phyloP scores from a whole-genome alignment of 2,113 vertebrate genomes.

The Cisticola juncidis region DNA sequence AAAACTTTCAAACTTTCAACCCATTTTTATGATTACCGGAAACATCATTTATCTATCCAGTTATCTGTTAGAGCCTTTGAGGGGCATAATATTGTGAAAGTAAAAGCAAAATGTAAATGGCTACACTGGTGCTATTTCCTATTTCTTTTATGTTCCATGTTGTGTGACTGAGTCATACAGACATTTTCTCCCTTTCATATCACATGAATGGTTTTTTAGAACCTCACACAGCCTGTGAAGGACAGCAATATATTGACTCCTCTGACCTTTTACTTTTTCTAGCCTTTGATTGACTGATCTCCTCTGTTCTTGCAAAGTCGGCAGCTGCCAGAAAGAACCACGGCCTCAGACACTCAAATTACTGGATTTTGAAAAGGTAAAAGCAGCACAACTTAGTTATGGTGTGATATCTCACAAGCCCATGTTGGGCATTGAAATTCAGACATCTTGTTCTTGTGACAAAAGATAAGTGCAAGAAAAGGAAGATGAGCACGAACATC shows the following conservation, averaged over 20 bases:
- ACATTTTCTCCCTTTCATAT: neutral
- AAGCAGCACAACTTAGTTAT: neutral
- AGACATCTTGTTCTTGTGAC: neutral
- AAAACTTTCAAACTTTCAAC: neutral
- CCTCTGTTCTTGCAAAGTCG: neutral
- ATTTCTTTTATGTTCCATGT: neutral
- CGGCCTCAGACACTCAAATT: neutral
- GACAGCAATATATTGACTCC: neutral
- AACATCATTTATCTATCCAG: fast-evolving
- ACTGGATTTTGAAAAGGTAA: conserved; percentile 45
- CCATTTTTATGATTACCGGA: neutral
- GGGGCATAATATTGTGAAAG: neutral
- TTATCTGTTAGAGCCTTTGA: neutral
- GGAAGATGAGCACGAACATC: neutral
- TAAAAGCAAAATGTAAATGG: neutral
- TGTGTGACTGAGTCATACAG: neutral
- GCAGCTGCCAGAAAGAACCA: conserved; percentile 4
- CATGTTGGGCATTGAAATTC: neutral
- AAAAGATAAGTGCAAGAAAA: neutral
- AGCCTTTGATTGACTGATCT: conserved; percentile 24
- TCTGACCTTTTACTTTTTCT: conserved; percentile 35
- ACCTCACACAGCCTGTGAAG: conserved; percentile 4
- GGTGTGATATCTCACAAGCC: neutral
- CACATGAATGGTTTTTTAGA: conserved; percentile 3
- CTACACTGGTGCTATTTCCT: neutral